Conservation (phyloP, 2,113 vertebrate genomes). For the Mohoua ochrocephala region DNA sequence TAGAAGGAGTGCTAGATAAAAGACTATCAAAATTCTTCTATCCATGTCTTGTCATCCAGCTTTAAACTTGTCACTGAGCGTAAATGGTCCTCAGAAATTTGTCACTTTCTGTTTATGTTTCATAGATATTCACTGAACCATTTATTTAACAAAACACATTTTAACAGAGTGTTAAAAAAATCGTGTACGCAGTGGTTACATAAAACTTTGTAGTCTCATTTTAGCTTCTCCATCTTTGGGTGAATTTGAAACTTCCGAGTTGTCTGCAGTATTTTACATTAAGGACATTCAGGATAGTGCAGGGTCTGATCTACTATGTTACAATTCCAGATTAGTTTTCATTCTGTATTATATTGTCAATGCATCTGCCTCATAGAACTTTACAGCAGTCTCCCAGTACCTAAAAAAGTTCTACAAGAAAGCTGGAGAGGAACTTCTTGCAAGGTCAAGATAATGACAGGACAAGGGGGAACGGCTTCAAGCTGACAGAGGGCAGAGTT, state of each 20-base stretch:
- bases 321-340: not conserved
- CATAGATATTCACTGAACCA: not conserved
- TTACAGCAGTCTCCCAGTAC: not conserved
- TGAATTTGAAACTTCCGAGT: not conserved
- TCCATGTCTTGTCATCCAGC: not conserved
- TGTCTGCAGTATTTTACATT: not conserved
- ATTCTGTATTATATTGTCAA: not conserved
- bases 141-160: not conserved
- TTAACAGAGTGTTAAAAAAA: not conserved
- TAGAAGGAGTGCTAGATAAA: not conserved
- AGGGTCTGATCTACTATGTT: not conserved
- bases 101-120: not conserved
- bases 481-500: not conserved
- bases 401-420: not conserved
- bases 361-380: not conserved
- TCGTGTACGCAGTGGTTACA: rapidly evolving
- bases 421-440: not conserved
- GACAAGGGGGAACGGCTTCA: not conserved
- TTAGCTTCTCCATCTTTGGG: not conserved
- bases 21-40: not conserved
- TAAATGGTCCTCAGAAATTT: not conserved
- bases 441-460: not conserved
- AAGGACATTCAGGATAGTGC: not conserved
- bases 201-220: not conserved
- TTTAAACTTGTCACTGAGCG: not conserved